These are phyloP conservation scores for Palloptera scutellata DNA, from an alignment of 2,888 invertebrate genomes.

Conservation along the genomic window DNA sequence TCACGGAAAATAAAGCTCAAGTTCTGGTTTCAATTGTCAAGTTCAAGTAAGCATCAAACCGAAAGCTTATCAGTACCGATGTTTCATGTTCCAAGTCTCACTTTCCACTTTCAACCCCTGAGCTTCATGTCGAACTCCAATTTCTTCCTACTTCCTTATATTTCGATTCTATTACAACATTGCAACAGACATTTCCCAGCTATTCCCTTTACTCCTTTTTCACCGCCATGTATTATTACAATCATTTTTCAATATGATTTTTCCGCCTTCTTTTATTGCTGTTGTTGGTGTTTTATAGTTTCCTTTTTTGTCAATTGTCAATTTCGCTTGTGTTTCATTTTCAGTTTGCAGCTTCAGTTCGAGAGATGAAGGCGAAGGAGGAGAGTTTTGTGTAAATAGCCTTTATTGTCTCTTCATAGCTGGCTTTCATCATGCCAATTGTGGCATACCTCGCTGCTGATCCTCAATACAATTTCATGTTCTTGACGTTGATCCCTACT, in stretches of 20 bases:
- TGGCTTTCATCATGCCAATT: constrained; percentile 32
- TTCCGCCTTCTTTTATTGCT: constrained; percentile 1
- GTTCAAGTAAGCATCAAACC: too few relatives aligned
- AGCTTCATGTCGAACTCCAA: too few relatives aligned
- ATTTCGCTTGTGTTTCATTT: constrained; percentile 13
- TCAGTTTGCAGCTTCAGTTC: neutral
- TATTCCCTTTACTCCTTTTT: neutral
- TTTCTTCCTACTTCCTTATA: too few relatives aligned
- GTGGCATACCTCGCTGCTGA: constrained; percentile 32
- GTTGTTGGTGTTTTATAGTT: neutral
- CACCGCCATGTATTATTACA: neutral
- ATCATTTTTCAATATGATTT: neutral
- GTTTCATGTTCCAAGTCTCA: too few relatives aligned
- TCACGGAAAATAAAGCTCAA: too few relatives aligned
- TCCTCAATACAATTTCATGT: constrained; percentile 26
- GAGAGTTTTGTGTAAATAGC: neutral
- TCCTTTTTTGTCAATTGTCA: constrained; percentile 21
- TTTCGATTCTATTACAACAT: too few relatives aligned
- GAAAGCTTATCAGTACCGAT: too few relatives aligned
- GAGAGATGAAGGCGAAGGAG: too few relatives aligned
- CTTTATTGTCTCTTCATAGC: neutral
- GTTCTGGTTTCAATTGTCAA: too few relatives aligned
- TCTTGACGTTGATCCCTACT: constrained; percentile 24
- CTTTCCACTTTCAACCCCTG: too few relatives aligned
- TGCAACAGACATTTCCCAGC: neutral